Conservation (phyloP, 2,888 invertebrate genomes). For the Macaria notata region DNA sequence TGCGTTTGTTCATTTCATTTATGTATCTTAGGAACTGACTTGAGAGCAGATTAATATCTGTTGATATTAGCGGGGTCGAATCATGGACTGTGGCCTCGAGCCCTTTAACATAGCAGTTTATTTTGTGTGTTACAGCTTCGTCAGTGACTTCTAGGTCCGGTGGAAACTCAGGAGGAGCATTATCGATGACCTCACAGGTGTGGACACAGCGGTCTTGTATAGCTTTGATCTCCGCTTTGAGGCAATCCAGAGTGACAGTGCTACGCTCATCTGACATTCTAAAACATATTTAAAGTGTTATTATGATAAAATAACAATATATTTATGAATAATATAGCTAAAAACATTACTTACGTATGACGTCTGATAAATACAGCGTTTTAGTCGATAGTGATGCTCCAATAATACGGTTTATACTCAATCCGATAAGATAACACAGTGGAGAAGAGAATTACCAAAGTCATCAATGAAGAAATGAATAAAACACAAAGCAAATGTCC, state of each 20-base stretch:
- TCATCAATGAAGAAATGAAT: too few relatives aligned
- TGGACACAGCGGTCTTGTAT: constrained; percentile 54
- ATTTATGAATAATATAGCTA: too few relatives aligned
- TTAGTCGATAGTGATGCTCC: too few relatives aligned
- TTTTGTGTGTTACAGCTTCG: constrained; percentile 47
- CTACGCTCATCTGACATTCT: constrained; percentile 55
- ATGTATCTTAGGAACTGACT: constrained; percentile 61
- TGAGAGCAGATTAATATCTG: constrained; percentile 59
- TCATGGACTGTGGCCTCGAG: constrained; percentile 54
- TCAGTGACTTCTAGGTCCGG: neutral
- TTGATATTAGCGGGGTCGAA: constrained; percentile 51
- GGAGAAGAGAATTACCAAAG: too few relatives aligned
- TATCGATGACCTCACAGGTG: constrained; percentile 56
- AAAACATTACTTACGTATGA: too few relatives aligned
- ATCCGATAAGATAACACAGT: too few relatives aligned
- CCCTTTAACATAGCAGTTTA: constrained; percentile 57
- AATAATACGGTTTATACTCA: too few relatives aligned
- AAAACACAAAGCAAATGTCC: too few relatives aligned
- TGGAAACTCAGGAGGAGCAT: constrained; percentile 45
- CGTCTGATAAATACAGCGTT: too few relatives aligned
- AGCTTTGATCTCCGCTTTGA: constrained; percentile 57
- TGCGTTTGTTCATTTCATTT: constrained; percentile 54
- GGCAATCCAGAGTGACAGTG: constrained; percentile 45
- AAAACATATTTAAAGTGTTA: constrained; percentile 27
- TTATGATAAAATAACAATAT: neutral